These are phyloP conservation scores for Amorpha juglandis DNA, from an alignment of 2,888 invertebrate species.

Conservation along the genomic window DNA sequence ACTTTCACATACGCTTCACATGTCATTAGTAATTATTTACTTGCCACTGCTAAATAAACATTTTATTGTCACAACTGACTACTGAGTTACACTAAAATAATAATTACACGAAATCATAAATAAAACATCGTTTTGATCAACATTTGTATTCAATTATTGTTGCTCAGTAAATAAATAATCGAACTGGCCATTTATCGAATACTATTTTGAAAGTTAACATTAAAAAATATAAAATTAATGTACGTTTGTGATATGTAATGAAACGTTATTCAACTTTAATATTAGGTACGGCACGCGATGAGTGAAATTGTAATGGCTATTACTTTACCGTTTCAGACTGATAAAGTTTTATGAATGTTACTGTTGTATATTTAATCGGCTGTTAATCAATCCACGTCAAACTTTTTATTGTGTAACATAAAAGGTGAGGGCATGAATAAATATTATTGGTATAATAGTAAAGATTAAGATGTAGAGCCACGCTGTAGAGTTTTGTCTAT, in stretches of 20 bases:
- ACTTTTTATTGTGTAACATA: not conserved
- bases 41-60: too few relatives aligned
- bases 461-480: too few relatives aligned
- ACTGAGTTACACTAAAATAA: too few relatives aligned
- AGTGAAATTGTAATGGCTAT: constrained; percentile 17
- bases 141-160: not conserved
- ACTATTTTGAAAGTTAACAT: not conserved
- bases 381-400: not conserved
- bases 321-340: constrained; percentile 15
- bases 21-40: too few relatives aligned
- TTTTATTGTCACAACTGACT: too few relatives aligned
- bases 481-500: too few relatives aligned
- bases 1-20: too few relatives aligned
- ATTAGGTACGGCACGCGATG: constrained; percentile 14
- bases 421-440: not conserved
- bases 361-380: constrained; percentile 13
- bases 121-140: not conserved
- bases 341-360: constrained; percentile 20
- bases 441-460: not conserved
- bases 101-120: not conserved
- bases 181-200: not conserved
- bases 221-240: not conserved
- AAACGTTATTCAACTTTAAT: not conserved
- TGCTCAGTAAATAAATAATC: not conserved
- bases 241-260: not conserved